A percentile compares a stretch with the other conserved stretches of the same genome.
These are phyloP conservation scores for Endotricha flammealis DNA, from an alignment of 2,888 invertebrate genomes.

Conservation along the genomic window DNA sequence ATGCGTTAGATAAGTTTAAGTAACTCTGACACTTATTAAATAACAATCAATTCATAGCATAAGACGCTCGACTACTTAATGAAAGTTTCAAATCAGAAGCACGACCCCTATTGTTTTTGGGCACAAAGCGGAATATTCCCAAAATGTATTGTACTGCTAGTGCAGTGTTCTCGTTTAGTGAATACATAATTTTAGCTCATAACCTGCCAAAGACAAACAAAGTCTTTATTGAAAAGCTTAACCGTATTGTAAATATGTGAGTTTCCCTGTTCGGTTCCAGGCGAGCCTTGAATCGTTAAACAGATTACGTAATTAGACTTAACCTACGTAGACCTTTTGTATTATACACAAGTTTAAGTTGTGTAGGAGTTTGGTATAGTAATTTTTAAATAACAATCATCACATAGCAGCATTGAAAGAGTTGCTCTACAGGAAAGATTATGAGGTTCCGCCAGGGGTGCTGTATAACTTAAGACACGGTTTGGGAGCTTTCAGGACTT, in stretches of 20 bases:
- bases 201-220: constrained; percentile 43
- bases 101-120: constrained; percentile 51
- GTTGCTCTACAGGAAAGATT: no score
- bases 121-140: constrained; percentile 39
- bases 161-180: constrained; percentile 35
- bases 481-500: no score
- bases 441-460: no score
- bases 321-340: constrained; percentile 1
- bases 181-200: constrained; percentile 49
- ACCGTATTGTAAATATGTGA: constrained; percentile 42
- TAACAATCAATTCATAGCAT: background rate
- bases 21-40: no score
- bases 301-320: constrained; percentile 20
- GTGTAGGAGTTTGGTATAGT: no score
- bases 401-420: no score
- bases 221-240: constrained; percentile 43
- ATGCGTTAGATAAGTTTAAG: background rate
- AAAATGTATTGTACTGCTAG: constrained; percentile 53
- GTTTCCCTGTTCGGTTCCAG: background rate
- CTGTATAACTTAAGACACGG: no score
- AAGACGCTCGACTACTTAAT: constrained; percentile 1
- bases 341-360: no score
- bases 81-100: constrained; percentile 21
- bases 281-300: constrained; percentile 18
- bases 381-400: no score